Conservation (phyloP, 2,888 invertebrate genomes). For the Syrista parreyssii region DNA sequence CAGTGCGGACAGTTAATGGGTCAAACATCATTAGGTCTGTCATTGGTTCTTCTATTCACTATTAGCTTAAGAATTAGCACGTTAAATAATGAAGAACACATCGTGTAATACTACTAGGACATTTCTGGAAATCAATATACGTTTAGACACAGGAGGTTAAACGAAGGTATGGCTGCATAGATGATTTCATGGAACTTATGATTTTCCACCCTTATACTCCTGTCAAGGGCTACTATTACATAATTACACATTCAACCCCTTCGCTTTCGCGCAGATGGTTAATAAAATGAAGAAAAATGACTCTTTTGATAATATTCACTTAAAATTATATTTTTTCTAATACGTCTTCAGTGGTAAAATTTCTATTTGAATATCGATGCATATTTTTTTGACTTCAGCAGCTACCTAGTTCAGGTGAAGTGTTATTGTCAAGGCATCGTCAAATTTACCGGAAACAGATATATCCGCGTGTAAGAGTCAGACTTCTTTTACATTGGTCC, state of each 20-base stretch:
- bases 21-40: not conserved
- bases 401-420: not conserved
- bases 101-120: not conserved
- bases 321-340: not conserved
- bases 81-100: conserved; percentile 31
- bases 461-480: not conserved
- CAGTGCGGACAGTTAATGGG: not conserved
- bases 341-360: not conserved
- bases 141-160: not conserved
- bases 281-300: not conserved
- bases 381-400: not conserved
- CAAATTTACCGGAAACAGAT: not conserved
- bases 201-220: not conserved
- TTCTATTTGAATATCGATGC: not conserved
- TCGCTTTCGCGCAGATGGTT: not conserved
- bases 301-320: not conserved
- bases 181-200: not conserved
- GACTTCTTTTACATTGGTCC: not conserved
- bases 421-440: not conserved
- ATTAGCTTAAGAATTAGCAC: conserved; percentile 23
- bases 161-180: not conserved
- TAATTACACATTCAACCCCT: not conserved
- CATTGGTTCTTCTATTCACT: conserved; percentile 1
- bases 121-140: not conserved
- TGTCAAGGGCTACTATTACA: not conserved